A percentile compares a stretch with the other conserved stretches of the same genome.
These are phyloP conservation scores for Cyprinus carpio DNA, from an alignment of 2,113 vertebrate species.

Conservation along the genomic window DNA sequence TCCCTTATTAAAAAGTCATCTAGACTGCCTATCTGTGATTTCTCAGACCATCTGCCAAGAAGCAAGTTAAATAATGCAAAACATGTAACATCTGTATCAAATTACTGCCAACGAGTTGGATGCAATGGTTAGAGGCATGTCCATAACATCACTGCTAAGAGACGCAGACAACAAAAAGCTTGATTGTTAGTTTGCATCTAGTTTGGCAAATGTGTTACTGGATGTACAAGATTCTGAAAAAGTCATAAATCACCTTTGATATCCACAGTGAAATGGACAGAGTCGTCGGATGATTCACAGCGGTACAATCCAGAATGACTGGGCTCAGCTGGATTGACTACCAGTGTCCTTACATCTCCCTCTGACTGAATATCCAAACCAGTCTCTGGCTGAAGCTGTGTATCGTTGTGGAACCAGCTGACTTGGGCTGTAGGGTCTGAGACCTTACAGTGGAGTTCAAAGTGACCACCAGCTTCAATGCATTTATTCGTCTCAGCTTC, in stretches of 20 bases:
- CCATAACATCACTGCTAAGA: conserved; percentile 45
- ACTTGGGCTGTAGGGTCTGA: conserved; percentile 70
- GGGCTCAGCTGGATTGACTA: conserved; percentile 70
- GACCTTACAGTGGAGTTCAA: conserved; percentile 75
- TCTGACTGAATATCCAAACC: conserved; percentile 69
- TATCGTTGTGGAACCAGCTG: conserved; percentile 73
- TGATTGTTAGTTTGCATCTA: conserved; percentile 63
- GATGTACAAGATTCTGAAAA: conserved; percentile 52
- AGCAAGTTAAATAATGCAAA: conserved; percentile 57
- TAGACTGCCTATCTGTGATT: conserved; percentile 55
- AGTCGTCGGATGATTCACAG: conserved; percentile 73
- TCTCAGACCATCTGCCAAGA: conserved; percentile 59
- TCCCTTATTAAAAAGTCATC: conserved; percentile 50
- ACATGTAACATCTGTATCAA: conserved; percentile 50
- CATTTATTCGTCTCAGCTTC: conserved; percentile 72
- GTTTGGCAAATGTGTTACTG: conserved; percentile 58
- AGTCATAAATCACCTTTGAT: conserved; percentile 74
- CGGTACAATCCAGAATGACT: conserved; percentile 74
- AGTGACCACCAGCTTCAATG: conserved; percentile 68
- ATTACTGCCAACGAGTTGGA: conserved; percentile 48
- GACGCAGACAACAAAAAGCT: conserved; percentile 45
- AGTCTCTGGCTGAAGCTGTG: conserved; percentile 62
- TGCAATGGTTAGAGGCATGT: conserved; percentile 53
- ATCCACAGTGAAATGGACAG: conserved; percentile 73
- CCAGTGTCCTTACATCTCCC: conserved; percentile 64